Evolutionary conservation across 2,797 vertebrate genomes (phyloP).

Genomic region (Erethizon dorsatum): DNA sequence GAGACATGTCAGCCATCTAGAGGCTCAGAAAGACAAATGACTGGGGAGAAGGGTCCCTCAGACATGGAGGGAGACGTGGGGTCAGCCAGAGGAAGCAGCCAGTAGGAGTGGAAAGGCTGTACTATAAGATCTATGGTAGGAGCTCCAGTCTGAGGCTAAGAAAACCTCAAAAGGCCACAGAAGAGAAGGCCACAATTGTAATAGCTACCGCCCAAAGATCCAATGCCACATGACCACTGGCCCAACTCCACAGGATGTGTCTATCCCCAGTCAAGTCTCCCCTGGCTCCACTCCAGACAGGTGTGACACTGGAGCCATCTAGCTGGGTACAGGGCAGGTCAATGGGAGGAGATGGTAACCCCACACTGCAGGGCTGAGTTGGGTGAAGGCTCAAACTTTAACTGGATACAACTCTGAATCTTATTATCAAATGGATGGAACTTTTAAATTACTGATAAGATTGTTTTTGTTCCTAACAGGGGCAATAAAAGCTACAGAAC

Average conservation of each 20-base stretch:
- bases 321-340: accelerated
- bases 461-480: neutral
- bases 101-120: neutral
- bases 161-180: neutral
- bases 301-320: neutral
- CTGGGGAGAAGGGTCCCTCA: accelerated
- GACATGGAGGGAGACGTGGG: neutral
- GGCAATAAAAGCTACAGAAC: neutral
- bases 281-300: neutral
- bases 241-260: accelerated
- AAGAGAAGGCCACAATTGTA: neutral
- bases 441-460: neutral
- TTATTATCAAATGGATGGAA: neutral
- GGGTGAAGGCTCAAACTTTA: neutral
- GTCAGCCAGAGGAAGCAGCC: neutral
- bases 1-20: neutral
- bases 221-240: neutral
- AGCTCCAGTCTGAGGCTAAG: neutral
- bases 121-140: neutral
- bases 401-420: neutral
- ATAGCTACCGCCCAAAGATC: neutral
- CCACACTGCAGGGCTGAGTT: neutral
- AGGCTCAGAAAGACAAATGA: neutral
- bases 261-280: neutral
- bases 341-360: accelerated